These are phyloP conservation scores for Clanis bilineata DNA, from an alignment of 2,888 invertebrate genomes.

Conservation along the genomic window DNA sequence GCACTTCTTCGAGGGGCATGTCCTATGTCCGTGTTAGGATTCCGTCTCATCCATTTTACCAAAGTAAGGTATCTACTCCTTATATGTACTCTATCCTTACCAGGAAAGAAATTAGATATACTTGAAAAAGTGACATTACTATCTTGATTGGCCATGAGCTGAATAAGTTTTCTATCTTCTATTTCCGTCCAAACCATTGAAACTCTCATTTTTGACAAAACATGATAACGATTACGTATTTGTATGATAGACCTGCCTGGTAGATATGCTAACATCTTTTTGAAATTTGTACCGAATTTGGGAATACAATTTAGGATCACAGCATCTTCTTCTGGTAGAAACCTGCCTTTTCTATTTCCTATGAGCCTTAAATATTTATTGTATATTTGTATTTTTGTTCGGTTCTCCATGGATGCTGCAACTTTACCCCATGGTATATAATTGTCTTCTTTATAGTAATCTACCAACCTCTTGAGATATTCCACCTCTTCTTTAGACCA, in stretches of 20 bases:
- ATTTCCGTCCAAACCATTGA: constrained; percentile 82
- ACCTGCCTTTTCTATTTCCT: constrained; percentile 82
- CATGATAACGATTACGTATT: constrained; percentile 82
- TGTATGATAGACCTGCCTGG: constrained; percentile 84
- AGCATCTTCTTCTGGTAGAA: constrained; percentile 85
- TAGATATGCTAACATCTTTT: constrained; percentile 80
- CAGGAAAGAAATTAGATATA: constrained; percentile 76
- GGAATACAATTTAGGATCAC: constrained; percentile 83
- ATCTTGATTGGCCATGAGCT: constrained; percentile 77
- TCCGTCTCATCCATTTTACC: constrained; percentile 70
- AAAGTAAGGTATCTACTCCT: constrained; percentile 83
- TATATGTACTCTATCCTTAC: constrained; percentile 81
- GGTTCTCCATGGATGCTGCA: constrained; percentile 82
- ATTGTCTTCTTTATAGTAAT: constrained; percentile 83
- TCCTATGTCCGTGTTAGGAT: constrained; percentile 64
- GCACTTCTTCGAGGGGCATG: constrained; percentile 65
- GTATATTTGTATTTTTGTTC: constrained; percentile 86
- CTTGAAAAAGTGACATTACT: constrained; percentile 52
- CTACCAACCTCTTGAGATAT: constrained; percentile 83
- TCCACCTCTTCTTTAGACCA: constrained; percentile 88
- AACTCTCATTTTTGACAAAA: constrained; percentile 63
- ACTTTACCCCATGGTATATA: constrained; percentile 90
- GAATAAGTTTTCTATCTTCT: constrained; percentile 83
- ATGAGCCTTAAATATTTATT: constrained; percentile 72
- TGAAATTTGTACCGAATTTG: constrained; percentile 84